phyloP scores from a whole-genome alignment of 2,797 vertebrate genomes.

The Aphelocoma californica region DNA sequence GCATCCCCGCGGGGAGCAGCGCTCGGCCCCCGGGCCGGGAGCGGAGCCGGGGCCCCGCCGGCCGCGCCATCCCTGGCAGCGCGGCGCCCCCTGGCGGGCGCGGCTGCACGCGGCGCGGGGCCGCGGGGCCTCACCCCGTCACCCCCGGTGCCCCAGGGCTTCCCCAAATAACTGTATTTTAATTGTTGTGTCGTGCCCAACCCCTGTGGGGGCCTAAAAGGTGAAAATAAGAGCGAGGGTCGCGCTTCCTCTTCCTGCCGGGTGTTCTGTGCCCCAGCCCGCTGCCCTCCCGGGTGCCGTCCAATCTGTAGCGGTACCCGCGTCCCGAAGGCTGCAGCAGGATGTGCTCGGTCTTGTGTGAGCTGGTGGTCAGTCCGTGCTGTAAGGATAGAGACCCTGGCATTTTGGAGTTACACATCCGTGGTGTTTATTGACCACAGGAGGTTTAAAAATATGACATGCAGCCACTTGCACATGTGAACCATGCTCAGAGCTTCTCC shows the following conservation, averaged over 20 bases:
- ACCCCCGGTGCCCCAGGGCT: fast-evolving
- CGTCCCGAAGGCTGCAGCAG: not conserved
- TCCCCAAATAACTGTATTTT: fast-evolving
- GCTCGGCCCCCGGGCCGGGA: not conserved
- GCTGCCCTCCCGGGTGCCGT: not conserved
- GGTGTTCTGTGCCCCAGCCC: not conserved
- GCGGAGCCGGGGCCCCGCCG: not conserved
- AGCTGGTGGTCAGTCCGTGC: not conserved
- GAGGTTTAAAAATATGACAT: not conserved
- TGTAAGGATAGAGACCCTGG: not conserved
- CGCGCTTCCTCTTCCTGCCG: fast-evolving
- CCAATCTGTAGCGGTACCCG: fast-evolving
- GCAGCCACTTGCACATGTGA: not conserved
- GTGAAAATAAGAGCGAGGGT: no score
- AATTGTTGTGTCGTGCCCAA: fast-evolving
- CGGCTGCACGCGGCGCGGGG: fast-evolving
- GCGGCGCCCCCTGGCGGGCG: slow-evolving; percentile 15
- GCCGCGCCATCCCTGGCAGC: not conserved
- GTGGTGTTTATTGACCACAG: no score
- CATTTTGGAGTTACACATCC: not conserved
- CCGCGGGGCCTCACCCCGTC: no score
- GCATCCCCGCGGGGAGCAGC: not conserved
- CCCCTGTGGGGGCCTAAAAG: not conserved
- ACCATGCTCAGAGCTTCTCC: not conserved
- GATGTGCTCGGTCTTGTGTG: fast-evolving